Evolutionary conservation across 2,113 vertebrate genomes (phyloP).

Genomic region (Pagrus major): DNA sequence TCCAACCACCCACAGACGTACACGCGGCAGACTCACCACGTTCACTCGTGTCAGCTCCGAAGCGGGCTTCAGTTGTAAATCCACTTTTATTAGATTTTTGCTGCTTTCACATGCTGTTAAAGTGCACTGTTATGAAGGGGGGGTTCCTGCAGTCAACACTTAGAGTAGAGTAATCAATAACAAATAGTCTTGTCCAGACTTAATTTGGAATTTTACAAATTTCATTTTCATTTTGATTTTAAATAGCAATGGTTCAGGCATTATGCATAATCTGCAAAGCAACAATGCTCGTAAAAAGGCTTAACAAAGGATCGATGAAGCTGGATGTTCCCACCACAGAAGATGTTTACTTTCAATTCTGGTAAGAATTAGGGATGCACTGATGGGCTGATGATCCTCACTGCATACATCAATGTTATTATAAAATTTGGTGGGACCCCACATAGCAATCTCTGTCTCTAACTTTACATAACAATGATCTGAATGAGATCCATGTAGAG

Average conservation of each 20-base stretch:
- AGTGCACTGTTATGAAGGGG: background rate
- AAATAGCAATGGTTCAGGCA: background rate
- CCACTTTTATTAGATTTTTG: constrained; percentile 3
- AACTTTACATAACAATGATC: too few species aligned
- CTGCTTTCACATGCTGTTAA: constrained; percentile 2
- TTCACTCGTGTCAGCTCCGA: constrained; percentile 18
- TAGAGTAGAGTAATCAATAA: background rate
- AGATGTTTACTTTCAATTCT: too few species aligned
- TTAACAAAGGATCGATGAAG: too few species aligned
- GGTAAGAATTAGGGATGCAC: too few species aligned
- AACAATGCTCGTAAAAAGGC: too few species aligned
- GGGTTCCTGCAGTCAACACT: background rate
- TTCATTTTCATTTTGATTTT: background rate
- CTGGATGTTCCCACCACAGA: too few species aligned
- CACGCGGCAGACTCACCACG: background rate
- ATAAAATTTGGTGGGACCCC: too few species aligned
- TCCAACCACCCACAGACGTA: constrained; percentile 34
- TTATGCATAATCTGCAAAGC: background rate
- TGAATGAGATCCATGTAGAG: too few species aligned
- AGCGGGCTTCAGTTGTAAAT: constrained; percentile 13
- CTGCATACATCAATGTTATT: too few species aligned
- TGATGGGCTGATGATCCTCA: too few species aligned
- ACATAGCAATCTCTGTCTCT: too few species aligned
- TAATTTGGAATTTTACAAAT: background rate
- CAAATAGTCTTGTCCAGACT: background rate